phyloP scores from a whole-genome alignment of 2,113 vertebrate genomes.

The human (Homo sapiens) region GRCh38 chr11:83168501-83169000 shows the following conservation, averaged over 20 bases:
- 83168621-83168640: constrained; percentile 83
- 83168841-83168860: constrained; percentile 85
- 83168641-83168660: constrained; percentile 86
- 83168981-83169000: constrained; percentile 85
- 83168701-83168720: constrained; percentile 84
- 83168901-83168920: constrained; percentile 82
- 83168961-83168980: constrained; percentile 89
- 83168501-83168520: constrained; percentile 84
- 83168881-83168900: constrained; percentile 83
- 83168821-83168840: constrained; percentile 88
- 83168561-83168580: constrained; percentile 86
- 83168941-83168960: constrained; percentile 85
- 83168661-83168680: constrained; percentile 87
- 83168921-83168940: constrained; percentile 89
- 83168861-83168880: constrained; percentile 84
- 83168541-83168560: constrained; percentile 90
- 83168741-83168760: constrained; percentile 87
- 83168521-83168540: constrained; percentile 85
- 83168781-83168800: constrained; percentile 83
- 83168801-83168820: constrained; percentile 80
- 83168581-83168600: constrained; percentile 85
- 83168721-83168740: constrained; percentile 80
- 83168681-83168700: constrained; percentile 82
- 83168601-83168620: constrained; percentile 82
- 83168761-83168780: constrained; percentile 83